Conservation (phyloP, 2,797 vertebrate genomes). For the Pogoniulus pusillus region DNA sequence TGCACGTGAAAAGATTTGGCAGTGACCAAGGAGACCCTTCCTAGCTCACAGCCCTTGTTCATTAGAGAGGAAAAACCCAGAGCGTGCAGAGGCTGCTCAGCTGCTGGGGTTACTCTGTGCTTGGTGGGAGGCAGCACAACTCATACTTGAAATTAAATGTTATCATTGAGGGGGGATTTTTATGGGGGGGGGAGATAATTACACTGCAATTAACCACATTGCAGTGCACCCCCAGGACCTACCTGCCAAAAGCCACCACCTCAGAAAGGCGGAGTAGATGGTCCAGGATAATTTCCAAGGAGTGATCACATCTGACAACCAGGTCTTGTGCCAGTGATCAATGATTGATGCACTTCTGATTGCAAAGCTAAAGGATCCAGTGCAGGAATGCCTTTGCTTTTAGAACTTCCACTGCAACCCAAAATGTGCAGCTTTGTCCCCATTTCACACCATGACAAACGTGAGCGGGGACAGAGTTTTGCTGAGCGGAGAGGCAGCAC, state of each 20-base stretch:
- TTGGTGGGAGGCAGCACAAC: not conserved
- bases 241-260: not conserved
- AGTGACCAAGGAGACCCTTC: not conserved
- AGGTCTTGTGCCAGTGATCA: fast-evolving
- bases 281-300: not conserved
- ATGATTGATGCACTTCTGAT: fast-evolving
- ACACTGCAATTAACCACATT: fast-evolving
- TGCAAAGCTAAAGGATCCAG: fast-evolving
- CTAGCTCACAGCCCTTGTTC: not conserved
- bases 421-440: fast-evolving
- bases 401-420: fast-evolving
- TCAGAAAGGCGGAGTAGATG: fast-evolving
- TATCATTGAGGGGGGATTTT: not conserved
- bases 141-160: fast-evolving
- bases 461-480: not conserved
- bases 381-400: fast-evolving
- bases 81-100: not conserved
- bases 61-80: fast-evolving
- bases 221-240: not conserved
- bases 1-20: fast-evolving
- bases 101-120: not conserved
- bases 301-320: fast-evolving
- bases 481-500: not conserved
- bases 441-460: fast-evolving
- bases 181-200: not conserved